A percentile compares a stretch with the other conserved stretches of the same genome.
These are phyloP conservation scores for Volucella bombylans DNA, from an alignment of 2,888 invertebrate genomes.

Conservation along the genomic window DNA sequence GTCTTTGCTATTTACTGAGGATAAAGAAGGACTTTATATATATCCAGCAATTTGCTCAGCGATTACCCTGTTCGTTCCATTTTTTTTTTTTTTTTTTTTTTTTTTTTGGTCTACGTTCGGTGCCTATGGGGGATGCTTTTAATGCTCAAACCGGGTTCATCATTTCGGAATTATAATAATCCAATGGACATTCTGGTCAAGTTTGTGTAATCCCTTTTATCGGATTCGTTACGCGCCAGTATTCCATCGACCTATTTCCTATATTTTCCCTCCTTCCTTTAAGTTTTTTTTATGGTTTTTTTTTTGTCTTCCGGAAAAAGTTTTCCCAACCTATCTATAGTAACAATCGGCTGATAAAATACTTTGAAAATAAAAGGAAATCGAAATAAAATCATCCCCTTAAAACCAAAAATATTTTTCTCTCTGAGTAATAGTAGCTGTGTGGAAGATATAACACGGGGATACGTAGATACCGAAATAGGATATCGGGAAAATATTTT, in stretches of 20 bases:
- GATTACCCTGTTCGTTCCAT: slow-evolving; percentile 51
- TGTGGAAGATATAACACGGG: slow-evolving; percentile 24
- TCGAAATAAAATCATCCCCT: slow-evolving; percentile 49
- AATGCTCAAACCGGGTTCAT: slow-evolving; percentile 47
- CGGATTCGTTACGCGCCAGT: slow-evolving; percentile 48
- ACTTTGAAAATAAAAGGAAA: slow-evolving; percentile 17
- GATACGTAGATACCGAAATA: neutral
- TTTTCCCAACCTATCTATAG: slow-evolving; percentile 11
- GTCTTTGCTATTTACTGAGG: slow-evolving; percentile 58
- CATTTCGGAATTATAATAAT: slow-evolving; percentile 66
- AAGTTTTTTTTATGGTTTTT: slow-evolving; percentile 2
- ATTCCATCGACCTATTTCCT: slow-evolving; percentile 47
- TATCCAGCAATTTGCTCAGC: slow-evolving; percentile 66
- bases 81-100: too few species aligned
- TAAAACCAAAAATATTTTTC: slow-evolving; percentile 19
- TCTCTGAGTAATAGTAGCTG: neutral
- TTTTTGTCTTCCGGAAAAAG: slow-evolving; percentile 9
- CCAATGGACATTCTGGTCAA: slow-evolving; percentile 64
- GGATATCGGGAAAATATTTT: slow-evolving; percentile 21
- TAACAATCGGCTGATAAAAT: slow-evolving; percentile 27
- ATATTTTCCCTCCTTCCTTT: slow-evolving; percentile 6
- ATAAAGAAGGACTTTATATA: slow-evolving; percentile 54
- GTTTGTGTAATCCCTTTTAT: slow-evolving; percentile 63
- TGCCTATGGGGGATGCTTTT: slow-evolving; percentile 12
- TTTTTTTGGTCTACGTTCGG: neutral